A percentile compares a stretch with the other conserved stretches of the same genome.
Conservation (phyloP, 2,797 vertebrate species). For the Anguilla anguilla region DNA sequence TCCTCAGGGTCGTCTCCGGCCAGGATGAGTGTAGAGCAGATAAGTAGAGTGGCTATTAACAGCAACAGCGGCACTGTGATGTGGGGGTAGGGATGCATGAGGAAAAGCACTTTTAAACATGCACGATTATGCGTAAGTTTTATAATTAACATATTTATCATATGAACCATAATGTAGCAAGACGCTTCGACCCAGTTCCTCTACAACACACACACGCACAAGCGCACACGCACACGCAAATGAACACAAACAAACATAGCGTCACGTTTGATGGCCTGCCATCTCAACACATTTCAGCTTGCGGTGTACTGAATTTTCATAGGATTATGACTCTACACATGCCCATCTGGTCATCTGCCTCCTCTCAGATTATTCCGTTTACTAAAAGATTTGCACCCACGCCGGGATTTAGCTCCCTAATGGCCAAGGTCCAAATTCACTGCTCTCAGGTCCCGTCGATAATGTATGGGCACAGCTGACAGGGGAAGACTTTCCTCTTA, state of each 20-base stretch:
- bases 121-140: neutral
- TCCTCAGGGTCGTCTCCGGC: neutral
- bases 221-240: neutral
- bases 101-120: neutral
- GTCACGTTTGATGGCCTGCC: neutral
- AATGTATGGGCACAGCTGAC: neutral
- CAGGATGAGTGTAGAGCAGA: neutral
- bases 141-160: neutral
- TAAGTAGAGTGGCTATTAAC: neutral
- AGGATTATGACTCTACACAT: conserved; percentile 4
- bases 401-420: neutral
- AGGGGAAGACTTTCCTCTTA: neutral
- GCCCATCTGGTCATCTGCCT: neutral
- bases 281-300: neutral
- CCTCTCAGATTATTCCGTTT: conserved; percentile 6
- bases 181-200: neutral
- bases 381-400: neutral
- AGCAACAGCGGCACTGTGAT: neutral
- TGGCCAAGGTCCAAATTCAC: neutral
- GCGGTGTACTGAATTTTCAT: conserved; percentile 14
- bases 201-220: neutral
- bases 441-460: neutral
- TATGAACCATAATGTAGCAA: neutral
- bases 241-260: neutral
- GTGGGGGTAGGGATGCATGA: neutral